These are phyloP conservation scores for Tychaedon coryphoeus DNA, from an alignment of 2,113 vertebrate species.

Conservation along the genomic window DNA sequence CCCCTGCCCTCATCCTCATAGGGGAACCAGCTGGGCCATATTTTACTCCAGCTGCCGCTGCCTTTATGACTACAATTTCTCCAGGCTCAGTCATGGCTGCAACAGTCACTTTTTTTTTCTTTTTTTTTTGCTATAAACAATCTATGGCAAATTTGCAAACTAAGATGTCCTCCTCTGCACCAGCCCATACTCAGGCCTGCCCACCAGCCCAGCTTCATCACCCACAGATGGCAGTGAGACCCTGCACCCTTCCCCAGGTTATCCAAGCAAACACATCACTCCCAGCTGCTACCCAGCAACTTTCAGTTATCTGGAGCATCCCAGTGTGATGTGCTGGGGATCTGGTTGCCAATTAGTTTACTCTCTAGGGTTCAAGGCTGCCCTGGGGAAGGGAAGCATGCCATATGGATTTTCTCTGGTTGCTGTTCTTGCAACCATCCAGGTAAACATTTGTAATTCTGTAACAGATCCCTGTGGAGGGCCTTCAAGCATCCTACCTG, in stretches of 20 bases:
- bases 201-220: neutral
- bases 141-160: neutral
- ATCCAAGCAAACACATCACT: fast-evolving
- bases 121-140: neutral
- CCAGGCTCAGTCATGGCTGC: neutral
- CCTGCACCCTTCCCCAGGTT: neutral
- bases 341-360: neutral
- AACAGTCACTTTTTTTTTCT: neutral
- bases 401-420: neutral
- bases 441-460: neutral
- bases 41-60: neutral
- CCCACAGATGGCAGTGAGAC: neutral
- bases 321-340: neutral
- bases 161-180: neutral
- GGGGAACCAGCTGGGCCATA: neutral
- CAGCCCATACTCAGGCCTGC: neutral
- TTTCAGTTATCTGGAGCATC: neutral
- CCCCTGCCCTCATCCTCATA: neutral
- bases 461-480: neutral
- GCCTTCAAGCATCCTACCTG: neutral
- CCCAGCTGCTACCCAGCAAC: neutral
- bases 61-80: neutral
- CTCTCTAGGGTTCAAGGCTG: neutral
- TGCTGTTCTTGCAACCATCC: neutral
- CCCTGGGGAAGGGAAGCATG: neutral